Conservation (phyloP, 2,888 invertebrate genomes). For the Dryococelus australis region DNA sequence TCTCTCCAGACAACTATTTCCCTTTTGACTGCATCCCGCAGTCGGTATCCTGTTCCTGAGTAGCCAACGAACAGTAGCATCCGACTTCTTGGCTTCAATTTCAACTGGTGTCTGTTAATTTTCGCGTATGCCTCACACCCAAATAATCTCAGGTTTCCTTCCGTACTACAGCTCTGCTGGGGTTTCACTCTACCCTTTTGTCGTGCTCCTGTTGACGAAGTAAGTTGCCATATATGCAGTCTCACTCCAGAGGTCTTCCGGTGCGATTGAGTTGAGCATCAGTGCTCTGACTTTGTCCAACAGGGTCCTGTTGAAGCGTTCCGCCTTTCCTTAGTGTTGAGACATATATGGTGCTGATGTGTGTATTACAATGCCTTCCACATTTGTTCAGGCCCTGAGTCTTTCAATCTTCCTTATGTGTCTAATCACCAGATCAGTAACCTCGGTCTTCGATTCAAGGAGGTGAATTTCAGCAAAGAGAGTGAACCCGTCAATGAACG, state of each 20-base stretch:
- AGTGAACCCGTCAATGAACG: too few species aligned
- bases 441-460: too few species aligned
- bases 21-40: background rate
- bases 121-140: background rate
- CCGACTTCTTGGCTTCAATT: background rate
- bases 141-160: background rate
- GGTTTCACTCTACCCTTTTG: background rate
- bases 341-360: too few species aligned
- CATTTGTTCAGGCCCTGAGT: too few species aligned
- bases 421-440: too few species aligned
- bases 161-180: background rate
- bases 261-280: too few species aligned
- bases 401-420: background rate
- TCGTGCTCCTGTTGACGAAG: background rate
- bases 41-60: background rate
- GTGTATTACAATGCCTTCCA: too few species aligned
- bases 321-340: background rate
- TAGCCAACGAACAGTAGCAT: background rate
- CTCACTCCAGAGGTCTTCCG: too few species aligned
- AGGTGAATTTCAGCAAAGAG: too few species aligned
- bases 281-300: too few species aligned
- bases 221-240: background rate
- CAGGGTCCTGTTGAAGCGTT: too few species aligned
- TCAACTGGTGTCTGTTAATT: background rate
- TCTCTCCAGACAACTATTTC: background rate